phyloP scores from a whole-genome alignment of 1,140 invertebrate genomes.

The Pogonomyrmex barbatus region DNA sequence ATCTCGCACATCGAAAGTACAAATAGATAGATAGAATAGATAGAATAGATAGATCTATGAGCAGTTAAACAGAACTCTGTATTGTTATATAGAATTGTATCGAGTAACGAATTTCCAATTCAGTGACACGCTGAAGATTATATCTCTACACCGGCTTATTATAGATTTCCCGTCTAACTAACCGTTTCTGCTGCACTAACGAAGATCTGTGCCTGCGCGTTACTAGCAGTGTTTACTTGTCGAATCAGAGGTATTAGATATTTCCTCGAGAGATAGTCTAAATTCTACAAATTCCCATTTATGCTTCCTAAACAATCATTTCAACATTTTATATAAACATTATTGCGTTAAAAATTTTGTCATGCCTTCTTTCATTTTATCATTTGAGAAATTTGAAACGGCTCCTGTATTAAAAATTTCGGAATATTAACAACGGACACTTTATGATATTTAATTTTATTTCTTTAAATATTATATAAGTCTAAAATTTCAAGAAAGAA shows the following conservation, averaged over 20 bases:
- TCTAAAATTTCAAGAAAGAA: not conserved
- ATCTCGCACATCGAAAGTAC: not conserved
- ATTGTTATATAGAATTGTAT: not conserved
- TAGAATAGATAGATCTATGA: not conserved
- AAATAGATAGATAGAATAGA: not conserved
- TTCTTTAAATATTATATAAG: not conserved
- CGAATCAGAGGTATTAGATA: conserved; percentile 29
- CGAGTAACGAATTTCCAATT: conserved; percentile 35
- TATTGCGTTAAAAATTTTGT: not conserved
- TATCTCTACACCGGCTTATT: conserved; percentile 37
- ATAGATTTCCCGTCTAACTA: conserved; percentile 58
- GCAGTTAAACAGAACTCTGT: not conserved
- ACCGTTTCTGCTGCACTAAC: conserved; percentile 57
- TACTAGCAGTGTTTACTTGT: conserved; percentile 22
- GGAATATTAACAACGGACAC: not conserved
- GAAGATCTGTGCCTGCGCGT: conserved; percentile 41
- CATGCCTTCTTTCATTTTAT: not conserved
- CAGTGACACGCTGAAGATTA: conserved; percentile 41
- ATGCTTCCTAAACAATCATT: not conserved
- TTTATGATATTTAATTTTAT: not conserved
- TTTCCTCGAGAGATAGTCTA: conserved; percentile 8
- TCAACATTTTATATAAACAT: not conserved
- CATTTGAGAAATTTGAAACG: not conserved
- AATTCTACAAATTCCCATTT: conserved; percentile 12
- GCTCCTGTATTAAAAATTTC: not conserved